Evolutionary conservation across 2,797 vertebrate species (phyloP).

Genomic region (Sorex maritimensis): DNA sequence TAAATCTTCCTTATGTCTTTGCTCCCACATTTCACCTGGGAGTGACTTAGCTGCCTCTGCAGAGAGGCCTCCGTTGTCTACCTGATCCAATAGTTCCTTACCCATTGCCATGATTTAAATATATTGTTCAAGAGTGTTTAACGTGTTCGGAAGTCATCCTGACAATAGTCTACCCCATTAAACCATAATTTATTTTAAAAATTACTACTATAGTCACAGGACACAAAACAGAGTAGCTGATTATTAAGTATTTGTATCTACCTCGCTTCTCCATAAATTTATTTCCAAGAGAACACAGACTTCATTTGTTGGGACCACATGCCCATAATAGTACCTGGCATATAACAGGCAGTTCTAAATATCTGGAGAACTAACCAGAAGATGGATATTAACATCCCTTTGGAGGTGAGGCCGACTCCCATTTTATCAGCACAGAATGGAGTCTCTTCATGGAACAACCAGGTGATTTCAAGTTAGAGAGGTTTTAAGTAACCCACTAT

Average conservation of each 20-base stretch:
- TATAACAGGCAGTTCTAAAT: neutral
- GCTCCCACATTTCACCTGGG: neutral
- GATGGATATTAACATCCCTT: neutral
- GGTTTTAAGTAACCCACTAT: neutral
- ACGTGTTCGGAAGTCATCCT: slow-evolving; percentile 6
- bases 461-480: neutral
- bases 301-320: neutral
- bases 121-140: neutral
- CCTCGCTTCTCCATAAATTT: slow-evolving; percentile 38
- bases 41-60: neutral
- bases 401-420: neutral
- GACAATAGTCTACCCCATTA: slow-evolving; percentile 27
- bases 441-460: neutral
- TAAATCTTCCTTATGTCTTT: neutral
- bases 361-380: neutral
- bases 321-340: neutral
- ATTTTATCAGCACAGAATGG: neutral
- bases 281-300: neutral
- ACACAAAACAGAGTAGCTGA: neutral
- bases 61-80: neutral
- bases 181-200: neutral
- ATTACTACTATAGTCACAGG: neutral
- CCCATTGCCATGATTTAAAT: neutral
- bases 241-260: slow-evolving; percentile 5
- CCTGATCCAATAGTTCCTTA: neutral